Percentiles rank a stretch among this genome's conserved stretches.
Evolutionary conservation across 1,140 invertebrate species (phyloP).

Genomic region (Xylocopa sonorina): DNA sequence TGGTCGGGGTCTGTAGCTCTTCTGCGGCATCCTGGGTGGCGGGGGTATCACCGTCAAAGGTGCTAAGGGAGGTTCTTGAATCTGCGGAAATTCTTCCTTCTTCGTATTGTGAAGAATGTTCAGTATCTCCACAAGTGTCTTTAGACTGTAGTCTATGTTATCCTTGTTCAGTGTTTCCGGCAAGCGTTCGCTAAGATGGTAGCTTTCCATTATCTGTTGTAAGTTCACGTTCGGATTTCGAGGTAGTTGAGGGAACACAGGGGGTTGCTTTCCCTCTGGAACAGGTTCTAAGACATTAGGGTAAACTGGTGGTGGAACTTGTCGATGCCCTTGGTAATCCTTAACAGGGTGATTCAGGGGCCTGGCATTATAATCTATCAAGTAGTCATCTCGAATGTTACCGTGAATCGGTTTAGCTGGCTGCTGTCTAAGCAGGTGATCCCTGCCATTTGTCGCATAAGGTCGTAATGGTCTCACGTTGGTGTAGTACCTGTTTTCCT

Average conservation of each 20-base stretch:
- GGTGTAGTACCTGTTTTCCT: slow-evolving; percentile 61
- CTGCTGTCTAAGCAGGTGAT: slow-evolving; percentile 61
- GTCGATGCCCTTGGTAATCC: slow-evolving; percentile 71
- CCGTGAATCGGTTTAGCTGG: slow-evolving; percentile 40
- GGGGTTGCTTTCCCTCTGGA: background rate
- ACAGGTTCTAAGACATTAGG: background rate
- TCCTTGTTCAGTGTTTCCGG: slow-evolving; percentile 88
- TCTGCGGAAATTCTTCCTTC: slow-evolving; percentile 50
- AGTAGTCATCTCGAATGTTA: slow-evolving; percentile 63
- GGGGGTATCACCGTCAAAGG: background rate
- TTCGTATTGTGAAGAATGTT: slow-evolving; percentile 83
- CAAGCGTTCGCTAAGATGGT: slow-evolving; percentile 88
- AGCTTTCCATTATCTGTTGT: slow-evolving; percentile 80
- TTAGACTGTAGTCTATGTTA: slow-evolving; percentile 90
- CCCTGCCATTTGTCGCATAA: slow-evolving; percentile 49
- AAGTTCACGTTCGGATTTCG: slow-evolving; percentile 61
- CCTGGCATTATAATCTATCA: slow-evolving; percentile 65
- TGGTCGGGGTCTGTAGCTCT: slow-evolving; percentile 53
- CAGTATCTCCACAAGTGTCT: slow-evolving; percentile 88
- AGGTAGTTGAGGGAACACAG: background rate
- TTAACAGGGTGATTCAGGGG: slow-evolving; percentile 61
- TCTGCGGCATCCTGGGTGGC: slow-evolving; percentile 7
- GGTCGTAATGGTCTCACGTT: slow-evolving; percentile 63
- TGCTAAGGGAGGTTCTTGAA: background rate
- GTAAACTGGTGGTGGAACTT: slow-evolving; percentile 35